Percentiles rank a stretch among this genome's conserved stretches.
Conservation (phyloP, 2,888 invertebrate genomes). For the Litoditis marina region DNA sequence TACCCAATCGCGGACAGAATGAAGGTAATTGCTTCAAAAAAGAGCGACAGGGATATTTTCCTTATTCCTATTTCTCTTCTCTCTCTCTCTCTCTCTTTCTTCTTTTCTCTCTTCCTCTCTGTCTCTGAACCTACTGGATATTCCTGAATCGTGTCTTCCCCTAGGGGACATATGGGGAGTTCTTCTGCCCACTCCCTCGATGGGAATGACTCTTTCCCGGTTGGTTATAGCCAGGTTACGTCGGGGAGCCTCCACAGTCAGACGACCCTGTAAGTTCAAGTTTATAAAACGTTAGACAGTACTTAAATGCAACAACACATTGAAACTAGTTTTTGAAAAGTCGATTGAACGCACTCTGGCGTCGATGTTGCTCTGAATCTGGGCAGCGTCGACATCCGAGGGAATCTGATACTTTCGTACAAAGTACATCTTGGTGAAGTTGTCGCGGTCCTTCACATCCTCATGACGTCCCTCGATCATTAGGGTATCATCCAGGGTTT, state of each 20-base stretch:
- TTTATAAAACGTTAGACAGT: not conserved
- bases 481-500: slow-evolving; percentile 59
- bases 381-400: slow-evolving; percentile 53
- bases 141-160: slow-evolving; percentile 22
- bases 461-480: slow-evolving; percentile 60
- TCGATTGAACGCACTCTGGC: slow-evolving; percentile 36
- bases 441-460: slow-evolving; percentile 55
- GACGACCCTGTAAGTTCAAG: slow-evolving; percentile 45
- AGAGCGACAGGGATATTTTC: not conserved
- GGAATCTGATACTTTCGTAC: slow-evolving; percentile 60
- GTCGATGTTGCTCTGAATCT: slow-evolving; percentile 53
- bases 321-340: no score
- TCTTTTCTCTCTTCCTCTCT: no score
- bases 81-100: not conserved
- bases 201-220: slow-evolving; percentile 55
- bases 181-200: slow-evolving; percentile 46
- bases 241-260: slow-evolving; percentile 58
- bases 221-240: slow-evolving; percentile 43
- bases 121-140: slow-evolving; percentile 16
- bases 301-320: no score
- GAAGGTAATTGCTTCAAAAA: not conserved
- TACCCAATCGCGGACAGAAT: no score
- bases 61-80: not conserved
- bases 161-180: slow-evolving; percentile 17
- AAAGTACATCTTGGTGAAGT: slow-evolving; percentile 60